Conservation (phyloP, 2,113 vertebrate species). For the Nothobranchius kuhntae region DNA sequence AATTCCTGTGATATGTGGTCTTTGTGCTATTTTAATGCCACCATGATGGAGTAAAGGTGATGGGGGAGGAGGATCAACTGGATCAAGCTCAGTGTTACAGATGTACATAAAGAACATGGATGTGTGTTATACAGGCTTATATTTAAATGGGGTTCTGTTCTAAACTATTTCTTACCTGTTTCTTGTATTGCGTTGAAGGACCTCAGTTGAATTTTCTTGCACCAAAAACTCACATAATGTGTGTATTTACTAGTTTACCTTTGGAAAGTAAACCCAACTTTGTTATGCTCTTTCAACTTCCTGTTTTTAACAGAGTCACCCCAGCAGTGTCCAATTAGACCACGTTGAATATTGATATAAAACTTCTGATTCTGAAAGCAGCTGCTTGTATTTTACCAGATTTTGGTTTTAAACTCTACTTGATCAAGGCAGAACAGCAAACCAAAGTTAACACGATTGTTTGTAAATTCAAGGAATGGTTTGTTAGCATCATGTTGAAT, state of each 20-base stretch:
- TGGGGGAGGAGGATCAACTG: background rate
- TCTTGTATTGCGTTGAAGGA: no score
- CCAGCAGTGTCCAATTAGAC: no score
- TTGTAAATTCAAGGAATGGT: background rate
- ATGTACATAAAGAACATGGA: slow-evolving; percentile 2
- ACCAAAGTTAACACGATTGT: no score
- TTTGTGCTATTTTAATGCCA: slow-evolving; percentile 31
- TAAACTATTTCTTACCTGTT: no score
- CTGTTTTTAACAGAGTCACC: background rate
- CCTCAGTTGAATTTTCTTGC: no score
- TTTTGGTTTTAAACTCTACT: background rate
- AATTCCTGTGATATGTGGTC: slow-evolving; percentile 22
- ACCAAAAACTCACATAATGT: no score
- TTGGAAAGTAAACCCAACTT: no score
- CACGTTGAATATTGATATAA: no score
- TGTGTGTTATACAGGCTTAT: background rate
- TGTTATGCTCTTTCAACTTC: background rate
- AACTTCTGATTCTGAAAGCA: background rate
- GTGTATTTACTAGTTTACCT: background rate
- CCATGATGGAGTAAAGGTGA: background rate
- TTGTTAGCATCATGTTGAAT: background rate
- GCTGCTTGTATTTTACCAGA: background rate
- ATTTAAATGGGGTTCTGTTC: background rate
- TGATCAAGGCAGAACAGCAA: background rate
- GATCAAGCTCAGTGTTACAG: background rate